Conservation (phyloP, 2,113 vertebrate genomes). For the Cavia porcellus region DNA sequence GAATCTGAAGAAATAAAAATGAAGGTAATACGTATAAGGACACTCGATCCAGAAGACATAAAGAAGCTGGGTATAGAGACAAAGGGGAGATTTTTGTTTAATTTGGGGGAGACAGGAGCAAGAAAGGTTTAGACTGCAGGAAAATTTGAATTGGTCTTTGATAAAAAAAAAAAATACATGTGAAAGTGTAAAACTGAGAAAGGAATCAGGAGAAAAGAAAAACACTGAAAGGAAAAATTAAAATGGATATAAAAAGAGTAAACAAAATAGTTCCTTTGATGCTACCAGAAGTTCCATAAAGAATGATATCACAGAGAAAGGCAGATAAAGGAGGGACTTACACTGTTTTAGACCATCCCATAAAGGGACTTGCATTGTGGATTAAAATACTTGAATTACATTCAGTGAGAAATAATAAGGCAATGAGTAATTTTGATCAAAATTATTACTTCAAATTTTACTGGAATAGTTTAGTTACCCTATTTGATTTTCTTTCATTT, state of each 20-base stretch:
- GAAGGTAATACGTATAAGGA: background rate
- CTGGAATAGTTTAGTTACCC: background rate
- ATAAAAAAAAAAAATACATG: background rate
- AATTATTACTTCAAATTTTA: background rate
- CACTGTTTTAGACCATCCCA: too few species aligned
- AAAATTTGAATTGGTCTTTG: background rate
- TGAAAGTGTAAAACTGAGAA: background rate
- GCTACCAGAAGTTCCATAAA: background rate
- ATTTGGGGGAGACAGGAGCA: background rate
- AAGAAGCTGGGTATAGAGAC: background rate
- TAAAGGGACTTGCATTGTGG: background rate
- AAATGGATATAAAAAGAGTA: background rate
- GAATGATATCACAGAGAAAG: background rate
- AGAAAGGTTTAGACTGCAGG: background rate
- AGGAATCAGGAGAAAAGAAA: background rate
- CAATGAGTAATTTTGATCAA: background rate
- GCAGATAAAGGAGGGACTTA: background rate
- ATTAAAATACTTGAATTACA: background rate
- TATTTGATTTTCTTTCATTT: background rate
- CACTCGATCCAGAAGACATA: background rate
- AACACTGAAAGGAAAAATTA: background rate
- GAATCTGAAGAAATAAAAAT: background rate
- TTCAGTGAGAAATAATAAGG: background rate
- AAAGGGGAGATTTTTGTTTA: background rate
- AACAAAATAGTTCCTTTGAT: background rate